Evolutionary conservation across 2,888 invertebrate species (phyloP).

Genomic region (Andrena bucephala): DNA sequence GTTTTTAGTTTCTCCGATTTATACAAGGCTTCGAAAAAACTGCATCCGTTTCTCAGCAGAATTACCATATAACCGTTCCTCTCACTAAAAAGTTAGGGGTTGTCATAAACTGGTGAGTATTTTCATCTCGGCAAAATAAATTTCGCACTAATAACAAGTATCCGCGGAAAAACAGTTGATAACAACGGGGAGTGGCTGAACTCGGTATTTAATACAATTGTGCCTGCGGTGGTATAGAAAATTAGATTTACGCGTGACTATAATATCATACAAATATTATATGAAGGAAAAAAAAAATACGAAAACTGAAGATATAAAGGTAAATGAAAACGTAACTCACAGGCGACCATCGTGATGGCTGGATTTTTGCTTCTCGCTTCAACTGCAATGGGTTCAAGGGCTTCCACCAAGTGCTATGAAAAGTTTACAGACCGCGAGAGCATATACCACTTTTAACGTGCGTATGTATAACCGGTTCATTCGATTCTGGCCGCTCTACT

Average conservation of each 20-base stretch:
- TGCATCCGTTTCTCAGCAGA: background rate
- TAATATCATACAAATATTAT: conserved; percentile 6
- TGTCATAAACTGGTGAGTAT: background rate
- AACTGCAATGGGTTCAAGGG: conserved; percentile 37
- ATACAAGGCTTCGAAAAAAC: background rate
- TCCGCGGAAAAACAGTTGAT: conserved; percentile 5
- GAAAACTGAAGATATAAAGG: conserved; percentile 11
- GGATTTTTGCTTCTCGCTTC: conserved; percentile 36
- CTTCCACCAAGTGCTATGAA: conserved; percentile 38
- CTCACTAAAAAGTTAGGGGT: background rate
- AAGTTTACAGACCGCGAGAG: conserved; percentile 30
- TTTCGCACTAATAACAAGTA: background rate
- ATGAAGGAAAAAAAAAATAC: background rate
- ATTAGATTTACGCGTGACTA: background rate
- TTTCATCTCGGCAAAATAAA: background rate
- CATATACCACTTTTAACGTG: too few species aligned
- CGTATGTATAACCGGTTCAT: too few species aligned
- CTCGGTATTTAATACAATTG: background rate
- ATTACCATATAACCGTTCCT: background rate
- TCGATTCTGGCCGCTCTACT: too few species aligned
- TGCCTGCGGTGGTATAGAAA: background rate
- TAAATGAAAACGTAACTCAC: conserved; percentile 66
- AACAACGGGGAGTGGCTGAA: conserved; percentile 37
- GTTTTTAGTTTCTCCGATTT: conserved; percentile 13
- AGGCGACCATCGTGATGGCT: conserved; percentile 66